Evolutionary conservation across 2,888 invertebrate species (phyloP).

Genomic region (Platycheirus albimanus): DNA sequence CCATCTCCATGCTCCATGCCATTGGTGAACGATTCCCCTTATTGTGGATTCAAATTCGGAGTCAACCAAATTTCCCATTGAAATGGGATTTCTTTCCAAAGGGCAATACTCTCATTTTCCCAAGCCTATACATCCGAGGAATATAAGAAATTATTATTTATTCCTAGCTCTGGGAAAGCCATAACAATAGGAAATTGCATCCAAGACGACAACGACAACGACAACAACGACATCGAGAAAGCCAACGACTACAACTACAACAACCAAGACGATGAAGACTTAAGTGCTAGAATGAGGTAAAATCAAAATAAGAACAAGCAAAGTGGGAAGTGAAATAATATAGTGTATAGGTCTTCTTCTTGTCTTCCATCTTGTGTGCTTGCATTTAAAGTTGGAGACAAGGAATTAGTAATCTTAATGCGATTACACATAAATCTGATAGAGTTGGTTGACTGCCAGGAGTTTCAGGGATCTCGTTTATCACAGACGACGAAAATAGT

Average conservation of each 20-base stretch:
- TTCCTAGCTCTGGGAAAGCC: constrained; percentile 55
- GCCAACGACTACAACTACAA: neutral
- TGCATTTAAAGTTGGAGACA: constrained; percentile 51
- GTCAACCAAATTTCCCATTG: constrained; percentile 1
- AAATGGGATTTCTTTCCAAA: constrained; percentile 44
- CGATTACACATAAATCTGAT: constrained; percentile 72
- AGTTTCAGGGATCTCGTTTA: constrained; percentile 62
- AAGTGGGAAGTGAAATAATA: neutral
- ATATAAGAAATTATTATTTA: constrained; percentile 63
- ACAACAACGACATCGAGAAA: neutral
- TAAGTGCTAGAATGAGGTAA: constrained; percentile 41
- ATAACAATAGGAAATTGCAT: constrained; percentile 62
- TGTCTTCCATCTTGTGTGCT: constrained; percentile 4
- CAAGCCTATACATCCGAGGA: constrained; percentile 39
- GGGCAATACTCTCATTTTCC: constrained; percentile 71
- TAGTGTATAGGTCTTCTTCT: neutral
- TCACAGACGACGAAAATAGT: too few species aligned
- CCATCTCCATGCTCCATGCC: neutral
- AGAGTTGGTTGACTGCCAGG: constrained; percentile 70
- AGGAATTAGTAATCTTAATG: constrained; percentile 70
- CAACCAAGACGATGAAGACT: constrained; percentile 1
- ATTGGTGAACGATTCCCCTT: constrained; percentile 46
- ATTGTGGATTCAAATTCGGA: constrained; percentile 45
- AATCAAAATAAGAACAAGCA: constrained; percentile 8
- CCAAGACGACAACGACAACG: constrained; percentile 17